Conservation (phyloP, 2,888 invertebrate species). For the Cerceris rybyensis region DNA sequence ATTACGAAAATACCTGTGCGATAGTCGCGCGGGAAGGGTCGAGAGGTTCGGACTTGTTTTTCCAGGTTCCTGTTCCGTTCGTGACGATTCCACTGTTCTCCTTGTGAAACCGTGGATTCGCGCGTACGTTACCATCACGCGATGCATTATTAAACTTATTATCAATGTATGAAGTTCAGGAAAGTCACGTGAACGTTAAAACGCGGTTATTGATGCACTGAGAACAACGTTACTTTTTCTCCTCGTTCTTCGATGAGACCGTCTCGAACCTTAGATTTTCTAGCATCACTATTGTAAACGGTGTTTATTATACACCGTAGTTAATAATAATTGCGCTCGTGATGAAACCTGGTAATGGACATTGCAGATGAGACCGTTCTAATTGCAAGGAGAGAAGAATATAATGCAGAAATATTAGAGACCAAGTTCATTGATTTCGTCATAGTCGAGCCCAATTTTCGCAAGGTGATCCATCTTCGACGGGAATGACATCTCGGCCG, state of each 20-base stretch:
- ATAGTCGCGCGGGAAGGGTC: slow-evolving; percentile 15
- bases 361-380: background rate
- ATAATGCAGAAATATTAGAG: background rate
- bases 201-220: no score
- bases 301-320: no score
- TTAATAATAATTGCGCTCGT: no score
- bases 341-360: no score
- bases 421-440: background rate
- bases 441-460: slow-evolving; percentile 3
- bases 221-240: no score
- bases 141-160: background rate
- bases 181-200: no score
- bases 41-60: slow-evolving; percentile 13
- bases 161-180: no score
- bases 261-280: no score
- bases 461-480: background rate
- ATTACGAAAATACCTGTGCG: slow-evolving; percentile 50
- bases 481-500: slow-evolving; percentile 8
- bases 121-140: background rate
- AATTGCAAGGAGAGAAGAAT: background rate
- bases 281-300: no score
- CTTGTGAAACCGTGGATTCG: background rate
- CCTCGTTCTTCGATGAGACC: no score
- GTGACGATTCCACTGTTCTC: background rate
- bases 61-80: background rate